A percentile compares a stretch with the other conserved stretches of the same genome.
phyloP scores from a whole-genome alignment of 2,113 vertebrate genomes.

The Hymenochirus boettgeri region DNA sequence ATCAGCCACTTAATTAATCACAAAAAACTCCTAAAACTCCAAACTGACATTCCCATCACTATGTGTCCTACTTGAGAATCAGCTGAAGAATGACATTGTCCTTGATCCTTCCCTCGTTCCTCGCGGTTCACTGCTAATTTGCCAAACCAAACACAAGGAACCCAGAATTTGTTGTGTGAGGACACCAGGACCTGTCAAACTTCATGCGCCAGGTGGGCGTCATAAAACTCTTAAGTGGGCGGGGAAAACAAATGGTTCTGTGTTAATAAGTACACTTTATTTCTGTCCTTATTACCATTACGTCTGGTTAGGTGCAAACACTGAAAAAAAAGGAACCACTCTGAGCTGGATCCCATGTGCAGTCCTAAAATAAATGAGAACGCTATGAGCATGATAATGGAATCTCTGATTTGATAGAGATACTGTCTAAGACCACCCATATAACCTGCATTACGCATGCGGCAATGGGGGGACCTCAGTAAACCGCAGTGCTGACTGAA shows the following conservation, averaged over 20 bases:
- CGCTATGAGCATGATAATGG: too few species aligned
- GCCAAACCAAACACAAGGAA: constrained; percentile 93
- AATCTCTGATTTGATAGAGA: too few species aligned
- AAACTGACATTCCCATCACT: too few species aligned
- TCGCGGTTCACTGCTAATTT: constrained; percentile 80
- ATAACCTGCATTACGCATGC: constrained; percentile 82
- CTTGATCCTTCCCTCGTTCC: constrained; percentile 79
- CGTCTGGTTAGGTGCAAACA: too few species aligned
- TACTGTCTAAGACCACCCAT: too few species aligned
- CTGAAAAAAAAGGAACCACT: too few species aligned
- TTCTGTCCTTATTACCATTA: too few species aligned
- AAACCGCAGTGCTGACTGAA: constrained; percentile 88
- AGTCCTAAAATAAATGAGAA: too few species aligned
- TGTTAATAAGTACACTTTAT: too few species aligned
- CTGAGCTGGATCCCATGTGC: too few species aligned
- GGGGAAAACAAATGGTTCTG: neutral
- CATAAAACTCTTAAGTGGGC: constrained; percentile 76
- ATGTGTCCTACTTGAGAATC: constrained; percentile 75
- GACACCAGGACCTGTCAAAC: constrained; percentile 74
- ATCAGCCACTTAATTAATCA: too few species aligned
- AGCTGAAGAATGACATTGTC: constrained; percentile 83
- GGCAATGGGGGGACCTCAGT: constrained; percentile 86
- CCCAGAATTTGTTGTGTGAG: constrained; percentile 94
- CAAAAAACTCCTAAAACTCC: too few species aligned
- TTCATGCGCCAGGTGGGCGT: constrained; percentile 78